Conservation (phyloP, 2,888 invertebrate species). For the Flexamia atlantica region DNA sequence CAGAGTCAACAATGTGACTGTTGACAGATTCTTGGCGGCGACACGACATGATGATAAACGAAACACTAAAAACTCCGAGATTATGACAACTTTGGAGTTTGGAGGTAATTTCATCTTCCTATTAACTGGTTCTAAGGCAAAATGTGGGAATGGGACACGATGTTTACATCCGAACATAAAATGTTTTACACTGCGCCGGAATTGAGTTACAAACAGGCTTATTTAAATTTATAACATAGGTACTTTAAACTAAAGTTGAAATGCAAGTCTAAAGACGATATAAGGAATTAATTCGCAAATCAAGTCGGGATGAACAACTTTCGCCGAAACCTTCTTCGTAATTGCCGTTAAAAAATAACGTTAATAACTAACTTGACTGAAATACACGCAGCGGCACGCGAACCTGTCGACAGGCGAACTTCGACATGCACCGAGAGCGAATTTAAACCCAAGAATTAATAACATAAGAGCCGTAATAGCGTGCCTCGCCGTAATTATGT, state of each 20-base stretch:
- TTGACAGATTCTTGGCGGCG: neutral
- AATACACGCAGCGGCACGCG: slow-evolving; percentile 13
- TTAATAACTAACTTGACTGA: slow-evolving; percentile 7
- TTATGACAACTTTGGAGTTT: neutral
- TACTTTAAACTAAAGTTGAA: no score
- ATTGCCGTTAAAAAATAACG: slow-evolving; percentile 34
- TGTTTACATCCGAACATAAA: no score
- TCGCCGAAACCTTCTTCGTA: neutral
- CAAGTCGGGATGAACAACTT: neutral
- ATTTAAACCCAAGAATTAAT: slow-evolving; percentile 34
- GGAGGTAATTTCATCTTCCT: no score
- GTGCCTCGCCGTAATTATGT: slow-evolving; percentile 8
- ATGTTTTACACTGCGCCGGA: neutral
- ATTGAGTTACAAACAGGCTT: neutral
- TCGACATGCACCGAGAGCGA: slow-evolving; percentile 23
- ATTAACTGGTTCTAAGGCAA: no score
- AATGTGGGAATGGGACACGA: no score
- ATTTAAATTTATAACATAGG: no score
- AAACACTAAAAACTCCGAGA: neutral
- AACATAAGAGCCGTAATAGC: slow-evolving; percentile 25
- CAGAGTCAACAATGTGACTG: neutral
- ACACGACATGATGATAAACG: neutral
- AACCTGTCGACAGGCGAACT: slow-evolving; percentile 27
- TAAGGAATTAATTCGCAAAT: neutral
- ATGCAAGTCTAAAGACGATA: neutral